Evolutionary conservation across 2,113 vertebrate genomes (phyloP), one percentile per base, ranked within the genome.

Genomic region (Eudorcas thomsonii): DNA sequence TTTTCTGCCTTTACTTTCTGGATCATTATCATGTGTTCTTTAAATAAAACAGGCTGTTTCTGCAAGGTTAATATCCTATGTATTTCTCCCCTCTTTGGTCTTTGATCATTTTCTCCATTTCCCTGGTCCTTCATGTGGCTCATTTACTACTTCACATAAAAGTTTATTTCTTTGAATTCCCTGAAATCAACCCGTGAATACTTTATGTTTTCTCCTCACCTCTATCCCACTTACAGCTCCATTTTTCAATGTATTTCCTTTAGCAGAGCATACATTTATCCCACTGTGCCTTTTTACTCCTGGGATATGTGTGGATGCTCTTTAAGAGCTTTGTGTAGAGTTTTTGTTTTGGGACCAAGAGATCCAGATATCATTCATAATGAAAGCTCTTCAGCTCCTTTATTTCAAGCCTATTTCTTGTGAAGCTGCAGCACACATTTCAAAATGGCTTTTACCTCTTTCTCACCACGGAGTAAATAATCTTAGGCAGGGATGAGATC

Each of bases 121-220:
- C 59, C 90, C 67, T 92, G 25, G 81, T 96, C 84, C 83, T 52
- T 83, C 43, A 1, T 84, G 30, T 94, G 96, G 91, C 78, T 88
- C 97, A 92, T 97, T 98, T 98, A 95, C 87, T 95, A 60, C 19
- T 96, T 78, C 82, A 71, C 96, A 86, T 98, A 98, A 98, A 98
- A 98, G 36, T 64, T 97, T 98, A 97, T 95, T 96, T 84, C 54
- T 97, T 82, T 95, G 81, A 64, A 57, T 88, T 93, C 90, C 71
- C 83, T 71, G 87, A 98, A 97, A 98, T 77, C 88, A 97, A 64
- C 26, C 87, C 93, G 71, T 87, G 87, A 85, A 89, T 89, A 90
- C 81, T 97, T 96, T 59, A 89, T 94, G 83, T 14, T 98, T 71
- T 97, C 60, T 77, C 84, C 96, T 97, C 39, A 5, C 71, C 33